These are phyloP conservation scores for Mesoclemmys tuberculata DNA, from an alignment of 2,113 vertebrate genomes.

Conservation along the genomic window DNA sequence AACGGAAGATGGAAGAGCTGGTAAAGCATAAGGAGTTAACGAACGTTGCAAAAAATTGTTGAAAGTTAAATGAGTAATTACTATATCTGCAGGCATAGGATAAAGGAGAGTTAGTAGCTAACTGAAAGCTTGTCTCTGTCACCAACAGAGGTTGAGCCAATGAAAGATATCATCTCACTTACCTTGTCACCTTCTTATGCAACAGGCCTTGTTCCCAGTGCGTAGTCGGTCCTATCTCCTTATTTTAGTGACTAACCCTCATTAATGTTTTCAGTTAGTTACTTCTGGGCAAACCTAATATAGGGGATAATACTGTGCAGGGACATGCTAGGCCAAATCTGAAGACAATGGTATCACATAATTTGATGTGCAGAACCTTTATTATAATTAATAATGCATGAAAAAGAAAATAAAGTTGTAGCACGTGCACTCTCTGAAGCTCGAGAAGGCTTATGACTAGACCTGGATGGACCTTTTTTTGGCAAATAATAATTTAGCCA, in stretches of 20 bases:
- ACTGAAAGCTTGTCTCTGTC: neutral
- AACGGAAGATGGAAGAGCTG: neutral
- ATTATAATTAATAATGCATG: neutral
- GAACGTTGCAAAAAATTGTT: neutral
- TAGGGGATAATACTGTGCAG: neutral
- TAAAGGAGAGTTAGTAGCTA: neutral
- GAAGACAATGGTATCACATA: neutral
- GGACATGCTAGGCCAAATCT: neutral
- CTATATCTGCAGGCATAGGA: neutral
- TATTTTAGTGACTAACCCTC: neutral
- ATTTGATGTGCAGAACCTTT: neutral
- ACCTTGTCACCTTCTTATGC: neutral
- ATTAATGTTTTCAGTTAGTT: neutral
- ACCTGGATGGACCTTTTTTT: neutral
- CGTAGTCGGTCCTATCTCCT: fast-evolving
- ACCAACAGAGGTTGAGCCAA: neutral
- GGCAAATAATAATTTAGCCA: neutral
- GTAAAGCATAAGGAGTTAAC: neutral
- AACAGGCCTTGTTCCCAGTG: neutral
- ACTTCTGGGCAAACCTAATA: neutral
- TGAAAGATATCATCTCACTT: neutral
- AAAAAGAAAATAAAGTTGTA: neutral
- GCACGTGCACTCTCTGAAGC: neutral
- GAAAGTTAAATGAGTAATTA: neutral
- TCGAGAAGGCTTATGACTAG: neutral